Evolutionary conservation across 1,140 invertebrate species (phyloP), one percentile per base, ranked within the genome.

Genomic region (Monomorium pharaonis): DNA sequence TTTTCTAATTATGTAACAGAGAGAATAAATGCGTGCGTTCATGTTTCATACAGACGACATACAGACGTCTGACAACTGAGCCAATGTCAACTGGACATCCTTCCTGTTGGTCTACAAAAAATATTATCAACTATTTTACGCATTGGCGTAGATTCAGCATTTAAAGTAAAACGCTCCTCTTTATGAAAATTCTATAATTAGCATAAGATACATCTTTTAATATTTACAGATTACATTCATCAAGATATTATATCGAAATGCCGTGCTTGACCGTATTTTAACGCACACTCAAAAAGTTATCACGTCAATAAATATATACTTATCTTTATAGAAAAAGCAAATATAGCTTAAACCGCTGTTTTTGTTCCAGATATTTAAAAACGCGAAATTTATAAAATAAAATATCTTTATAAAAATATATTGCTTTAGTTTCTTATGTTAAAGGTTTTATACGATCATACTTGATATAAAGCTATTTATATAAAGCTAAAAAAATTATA

Each of bases 1-100:
- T 74, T 30, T 27, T 37, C 24, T 37, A 65, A 24, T 83, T 81
- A 58, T 44, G 9, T 81, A 72, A 81, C 14, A 65, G 60, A 44
- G 10, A 24, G 14, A 47, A 33, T 30, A 30, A 67, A 51, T 16
- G 14, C 7, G n/a, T n/a, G 44, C 2, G 14, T 80, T 51, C n/a
- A 14, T 1, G 9, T 44, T 47, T 47, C 16, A 67, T 67, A n/a
- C n/a, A 1, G 14, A 44, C 6, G 1, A n/a, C 10, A 12, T 42
- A 18, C 37, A 44, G 12, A 42, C 3, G 33, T 2, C 9, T 42
- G n/a, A 42, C n/a, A 42, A 18, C n/a, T n/a, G n/a, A n/a, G n/a
- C n/a, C n/a, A n/a, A n/a, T n/a, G n/a, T 47, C 14, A 16, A n/a
- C 24, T 1, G n/a, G 21, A 49, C 10, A 42, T 67, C 42, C n/a